phyloP scores from a whole-genome alignment of 2,888 invertebrate genomes.

The Thymelicus acteon region DNA sequence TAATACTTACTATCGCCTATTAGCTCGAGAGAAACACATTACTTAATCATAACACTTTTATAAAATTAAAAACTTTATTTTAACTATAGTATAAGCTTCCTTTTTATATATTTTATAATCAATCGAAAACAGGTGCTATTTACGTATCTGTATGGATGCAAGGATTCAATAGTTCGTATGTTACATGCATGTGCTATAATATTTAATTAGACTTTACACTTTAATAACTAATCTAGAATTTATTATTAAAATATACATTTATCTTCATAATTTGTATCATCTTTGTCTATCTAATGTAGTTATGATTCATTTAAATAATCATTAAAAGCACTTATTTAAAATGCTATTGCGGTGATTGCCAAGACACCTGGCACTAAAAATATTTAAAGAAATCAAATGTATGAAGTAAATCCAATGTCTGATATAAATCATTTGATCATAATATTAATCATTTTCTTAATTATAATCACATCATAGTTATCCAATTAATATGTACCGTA shows the following conservation, averaged over 20 bases:
- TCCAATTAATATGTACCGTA: not conserved
- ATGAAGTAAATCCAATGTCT: too few relatives aligned
- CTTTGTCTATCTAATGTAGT: not conserved
- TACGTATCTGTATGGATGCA: slow-evolving; percentile 20
- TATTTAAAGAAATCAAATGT: too few relatives aligned
- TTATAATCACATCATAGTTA: too few relatives aligned
- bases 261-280: not conserved
- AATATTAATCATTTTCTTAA: too few relatives aligned
- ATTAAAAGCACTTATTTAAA: too few relatives aligned
- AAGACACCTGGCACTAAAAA: too few relatives aligned
- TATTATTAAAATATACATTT: not conserved
- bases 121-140: slow-evolving; percentile 33
- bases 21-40: too few relatives aligned
- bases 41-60: not conserved
- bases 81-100: slow-evolving; percentile 11
- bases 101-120: not conserved
- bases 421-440: too few relatives aligned
- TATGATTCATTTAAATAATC: too few relatives aligned
- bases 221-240: not conserved
- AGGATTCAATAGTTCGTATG: not conserved
- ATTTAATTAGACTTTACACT: not conserved
- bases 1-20: too few relatives aligned
- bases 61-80: not conserved
- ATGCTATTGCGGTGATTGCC: too few relatives aligned
- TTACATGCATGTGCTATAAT: not conserved